Percentiles rank a stretch among this genome's conserved stretches.
phyloP scores from a whole-genome alignment of 2,113 vertebrate species.

The Colaptes auratus region DNA sequence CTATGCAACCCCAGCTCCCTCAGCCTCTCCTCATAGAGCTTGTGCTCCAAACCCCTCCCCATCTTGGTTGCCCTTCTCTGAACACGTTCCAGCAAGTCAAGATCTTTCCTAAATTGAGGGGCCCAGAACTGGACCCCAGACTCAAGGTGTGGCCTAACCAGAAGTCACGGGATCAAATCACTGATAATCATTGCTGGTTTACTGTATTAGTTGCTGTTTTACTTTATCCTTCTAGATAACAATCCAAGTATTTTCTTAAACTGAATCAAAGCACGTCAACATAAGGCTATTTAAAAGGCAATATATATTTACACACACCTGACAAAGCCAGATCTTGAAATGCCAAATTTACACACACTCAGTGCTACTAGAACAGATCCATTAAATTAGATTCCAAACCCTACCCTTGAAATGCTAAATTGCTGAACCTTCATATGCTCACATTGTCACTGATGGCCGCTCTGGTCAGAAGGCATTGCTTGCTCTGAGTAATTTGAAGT shows the following conservation, averaged over 20 bases:
- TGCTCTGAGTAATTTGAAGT: constrained; percentile 23
- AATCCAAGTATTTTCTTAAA: neutral
- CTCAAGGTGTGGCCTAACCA: too few relatives aligned
- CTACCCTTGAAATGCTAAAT: neutral
- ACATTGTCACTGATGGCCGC: neutral
- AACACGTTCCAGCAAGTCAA: too few relatives aligned
- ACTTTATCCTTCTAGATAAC: neutral
- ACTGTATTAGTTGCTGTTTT: neutral
- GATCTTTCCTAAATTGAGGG: too few relatives aligned
- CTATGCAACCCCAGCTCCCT: too few relatives aligned
- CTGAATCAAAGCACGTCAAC: neutral
- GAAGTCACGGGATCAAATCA: neutral
- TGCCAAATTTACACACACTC: neutral
- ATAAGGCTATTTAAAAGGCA: neutral
- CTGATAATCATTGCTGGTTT: neutral
- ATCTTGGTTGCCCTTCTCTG: too few relatives aligned
- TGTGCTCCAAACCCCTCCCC: too few relatives aligned
- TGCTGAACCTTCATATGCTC: neutral
- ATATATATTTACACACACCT: neutral
- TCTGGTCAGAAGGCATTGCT: neutral
- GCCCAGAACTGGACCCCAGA: too few relatives aligned
- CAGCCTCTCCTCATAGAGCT: too few relatives aligned
- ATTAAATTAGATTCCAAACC: neutral
- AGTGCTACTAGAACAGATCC: neutral
- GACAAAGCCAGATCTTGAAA: neutral